Percentiles rank a stretch among this genome's conserved stretches.
phyloP scores from a whole-genome alignment of 2,888 invertebrate species.

The Callinectes sapidus region DNA sequence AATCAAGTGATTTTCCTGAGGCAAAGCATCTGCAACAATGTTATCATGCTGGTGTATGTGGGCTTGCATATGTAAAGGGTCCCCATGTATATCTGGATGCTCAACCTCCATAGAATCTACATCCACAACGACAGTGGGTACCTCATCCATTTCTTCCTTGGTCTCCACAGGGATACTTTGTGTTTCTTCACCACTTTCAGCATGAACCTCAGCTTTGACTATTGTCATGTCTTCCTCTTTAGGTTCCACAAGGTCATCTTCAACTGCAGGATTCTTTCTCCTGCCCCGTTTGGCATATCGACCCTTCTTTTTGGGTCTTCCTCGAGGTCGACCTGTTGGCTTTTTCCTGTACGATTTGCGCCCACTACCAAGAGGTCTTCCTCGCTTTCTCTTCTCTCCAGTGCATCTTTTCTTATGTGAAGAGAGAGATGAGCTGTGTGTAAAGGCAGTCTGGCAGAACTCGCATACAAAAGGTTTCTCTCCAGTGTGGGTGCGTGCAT shows the following conservation, averaged over 20 bases:
- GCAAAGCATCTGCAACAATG: neutral
- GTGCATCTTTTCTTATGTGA: constrained; percentile 72
- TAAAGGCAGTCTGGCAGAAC: constrained; percentile 71
- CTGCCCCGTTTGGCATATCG: constrained; percentile 58
- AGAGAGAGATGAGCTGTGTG: constrained; percentile 71
- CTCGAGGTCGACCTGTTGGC: constrained; percentile 66
- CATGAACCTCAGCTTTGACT: constrained; percentile 53
- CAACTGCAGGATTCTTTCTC: constrained; percentile 46
- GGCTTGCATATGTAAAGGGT: neutral
- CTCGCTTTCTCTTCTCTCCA: constrained; percentile 70
- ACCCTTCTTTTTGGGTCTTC: constrained; percentile 68
- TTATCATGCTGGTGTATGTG: constrained; percentile 26
- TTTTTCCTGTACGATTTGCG: constrained; percentile 63
- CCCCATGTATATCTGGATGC: neutral
- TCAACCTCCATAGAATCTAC: constrained; percentile 34
- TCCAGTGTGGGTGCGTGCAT: constrained; percentile 71
- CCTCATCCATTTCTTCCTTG: constrained; percentile 50
- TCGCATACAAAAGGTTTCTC: constrained; percentile 72
- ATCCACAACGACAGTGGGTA: constrained; percentile 52
- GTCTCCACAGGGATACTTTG: constrained; percentile 31
- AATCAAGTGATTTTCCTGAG: constrained; percentile 44
- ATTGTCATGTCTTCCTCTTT: constrained; percentile 40
- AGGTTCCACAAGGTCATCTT: constrained; percentile 35
- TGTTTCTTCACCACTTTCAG: constrained; percentile 41
- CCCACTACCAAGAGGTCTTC: constrained; percentile 71